Evolutionary conservation across 1,140 invertebrate genomes (phyloP), one percentile per base, ranked within the genome.

Genomic region (Scaptomyza pallida): DNA sequence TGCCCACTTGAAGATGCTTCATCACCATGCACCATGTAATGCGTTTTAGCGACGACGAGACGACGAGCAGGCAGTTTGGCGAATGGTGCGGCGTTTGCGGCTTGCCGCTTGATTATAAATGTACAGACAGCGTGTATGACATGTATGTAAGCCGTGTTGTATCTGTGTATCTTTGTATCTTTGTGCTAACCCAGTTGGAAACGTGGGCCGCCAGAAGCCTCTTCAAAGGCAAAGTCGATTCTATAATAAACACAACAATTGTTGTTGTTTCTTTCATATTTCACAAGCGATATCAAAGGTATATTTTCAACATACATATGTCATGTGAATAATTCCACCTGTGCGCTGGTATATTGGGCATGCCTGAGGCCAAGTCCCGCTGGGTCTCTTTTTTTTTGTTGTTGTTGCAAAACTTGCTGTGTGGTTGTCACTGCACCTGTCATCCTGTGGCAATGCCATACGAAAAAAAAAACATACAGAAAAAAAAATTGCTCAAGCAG

Each of bases 381-480:
- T 71, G 68, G 68, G 61, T 37, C 9, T 21, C 33, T 10, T 13
- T 23, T 13, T 17, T 35, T 45, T 61, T 48, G 33, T 21, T 52
- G 17, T 26, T 26, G 4, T 26, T 48, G 52, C 61, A 37, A 15
- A 9, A 2, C 40, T 64, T 61, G 55, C 40, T 61, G 63, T 85
- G 78, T 52, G 73, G 76, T 85, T 86, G 80, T 86, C 80, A 85
- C 72, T 85, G 80, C 80, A 85, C 80, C 80, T 85, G 80, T 85
- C 80, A 86, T 85, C 81, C 80, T 79, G 72, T 75, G 71, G 76
- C 72, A 71, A 45, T 65, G 55, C 65, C 79, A 76, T 55, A 75
- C 56, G 65, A 62, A 62, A 26, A 50, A 35, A 40, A 15, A 52
- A 21, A 21, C n/a, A n/a, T n/a, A n/a, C n/a, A 26, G 30, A 59